phyloP scores from a whole-genome alignment of 2,113 vertebrate species.

The Prunella himalayana region DNA sequence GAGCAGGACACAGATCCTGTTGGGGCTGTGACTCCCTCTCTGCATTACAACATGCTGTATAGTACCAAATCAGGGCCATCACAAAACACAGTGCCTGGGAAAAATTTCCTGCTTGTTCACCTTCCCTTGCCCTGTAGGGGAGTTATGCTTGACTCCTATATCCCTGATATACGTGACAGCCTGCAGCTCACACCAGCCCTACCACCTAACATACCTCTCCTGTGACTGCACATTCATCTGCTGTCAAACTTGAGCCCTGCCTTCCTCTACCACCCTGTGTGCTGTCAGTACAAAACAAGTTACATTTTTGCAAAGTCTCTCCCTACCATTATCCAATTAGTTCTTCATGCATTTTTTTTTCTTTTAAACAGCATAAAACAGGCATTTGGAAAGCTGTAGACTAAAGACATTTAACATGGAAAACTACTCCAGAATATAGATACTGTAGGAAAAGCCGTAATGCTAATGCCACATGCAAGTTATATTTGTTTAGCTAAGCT shows the following conservation, averaged over 20 bases:
- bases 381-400: slow-evolving; percentile 10
- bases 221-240: not conserved
- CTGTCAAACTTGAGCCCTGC: not conserved
- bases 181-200: not conserved
- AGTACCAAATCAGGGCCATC: not conserved
- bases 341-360: not conserved
- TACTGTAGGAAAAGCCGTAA: slow-evolving; percentile 9
- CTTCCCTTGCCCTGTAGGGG: not conserved
- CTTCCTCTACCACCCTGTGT: not conserved
- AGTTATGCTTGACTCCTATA: not conserved
- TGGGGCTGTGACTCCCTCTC: not conserved
- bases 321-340: slow-evolving; percentile 11
- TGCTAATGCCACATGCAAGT: slow-evolving; percentile 25
- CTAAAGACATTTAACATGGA: slow-evolving; percentile 9
- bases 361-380: not conserved
- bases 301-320: not conserved
- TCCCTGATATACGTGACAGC: not conserved
- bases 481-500: slow-evolving; percentile 51
- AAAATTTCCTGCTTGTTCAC: slow-evolving; percentile 1
- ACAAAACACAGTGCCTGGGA: not conserved
- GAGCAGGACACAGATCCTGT: not conserved
- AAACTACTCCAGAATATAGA: slow-evolving; percentile 10
- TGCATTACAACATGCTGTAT: not conserved
- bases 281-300: not conserved
- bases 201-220: not conserved